These are phyloP conservation scores for Subanguina moxae DNA, from an alignment of 1,140 invertebrate genomes.

Conservation along the genomic window DNA sequence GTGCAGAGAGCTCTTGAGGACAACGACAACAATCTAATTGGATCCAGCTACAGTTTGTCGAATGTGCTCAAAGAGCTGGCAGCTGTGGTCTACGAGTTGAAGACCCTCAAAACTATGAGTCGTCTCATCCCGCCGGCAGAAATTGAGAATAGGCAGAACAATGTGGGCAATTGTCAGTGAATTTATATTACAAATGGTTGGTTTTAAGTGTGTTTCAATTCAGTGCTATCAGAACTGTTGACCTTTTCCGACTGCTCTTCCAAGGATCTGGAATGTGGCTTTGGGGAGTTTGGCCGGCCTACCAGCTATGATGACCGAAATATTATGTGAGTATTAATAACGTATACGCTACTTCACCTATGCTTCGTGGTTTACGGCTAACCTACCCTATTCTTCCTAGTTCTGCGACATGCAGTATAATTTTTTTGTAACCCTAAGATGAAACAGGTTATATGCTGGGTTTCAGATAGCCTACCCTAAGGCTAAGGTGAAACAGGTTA, in stretches of 20 bases:
- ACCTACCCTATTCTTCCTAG: too few species aligned
- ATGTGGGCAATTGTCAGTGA: conserved; percentile 33
- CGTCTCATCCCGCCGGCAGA: background rate
- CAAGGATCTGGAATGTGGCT: conserved; percentile 19
- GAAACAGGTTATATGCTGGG: too few species aligned
- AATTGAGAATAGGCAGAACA: conserved; percentile 6
- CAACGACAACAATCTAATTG: background rate
- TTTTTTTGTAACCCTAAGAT: too few species aligned
- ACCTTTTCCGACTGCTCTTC: conserved; percentile 39
- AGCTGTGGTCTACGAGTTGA: conserved; percentile 32
- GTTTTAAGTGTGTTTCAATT: conserved; percentile 12
- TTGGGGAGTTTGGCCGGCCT: conserved; percentile 34
- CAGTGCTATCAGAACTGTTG: conserved; percentile 37
- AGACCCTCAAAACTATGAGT: conserved; percentile 16
- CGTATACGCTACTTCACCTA: too few species aligned
- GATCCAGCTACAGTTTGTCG: conserved; percentile 28
- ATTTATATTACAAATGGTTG: background rate
- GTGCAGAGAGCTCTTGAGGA: background rate
- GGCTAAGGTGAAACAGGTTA: too few species aligned
- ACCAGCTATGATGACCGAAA: conserved; percentile 15
- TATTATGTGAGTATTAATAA: conserved; percentile 27
- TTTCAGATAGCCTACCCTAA: too few species aligned
- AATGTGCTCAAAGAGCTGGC: conserved; percentile 33
- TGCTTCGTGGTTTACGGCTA: too few species aligned
- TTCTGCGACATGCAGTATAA: too few species aligned